Conservation (phyloP, 1,140 invertebrate genomes). For the Drosophila orena region DNA sequence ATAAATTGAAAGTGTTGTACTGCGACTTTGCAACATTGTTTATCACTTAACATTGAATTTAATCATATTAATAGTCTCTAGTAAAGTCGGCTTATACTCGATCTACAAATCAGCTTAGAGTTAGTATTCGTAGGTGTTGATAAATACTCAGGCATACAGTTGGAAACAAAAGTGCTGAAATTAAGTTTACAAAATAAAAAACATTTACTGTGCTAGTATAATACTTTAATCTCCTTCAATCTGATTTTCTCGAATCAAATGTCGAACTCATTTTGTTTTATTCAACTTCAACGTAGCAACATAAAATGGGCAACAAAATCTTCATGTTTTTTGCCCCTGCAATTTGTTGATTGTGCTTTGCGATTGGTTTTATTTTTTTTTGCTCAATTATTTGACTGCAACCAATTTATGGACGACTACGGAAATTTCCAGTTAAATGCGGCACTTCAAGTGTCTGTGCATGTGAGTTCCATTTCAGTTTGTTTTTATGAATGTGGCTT, state of each 20-base stretch:
- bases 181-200: neutral
- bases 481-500: conserved; percentile 75
- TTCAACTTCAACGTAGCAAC: neutral
- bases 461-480: conserved; percentile 22
- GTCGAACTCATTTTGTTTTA: neutral
- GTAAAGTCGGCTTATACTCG: too few species aligned
- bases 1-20: too few species aligned
- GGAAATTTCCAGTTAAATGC: conserved; percentile 52
- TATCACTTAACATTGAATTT: too few species aligned
- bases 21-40: too few species aligned
- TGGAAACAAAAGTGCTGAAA: neutral
- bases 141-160: neutral
- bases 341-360: conserved; percentile 34
- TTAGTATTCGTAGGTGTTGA: neutral
- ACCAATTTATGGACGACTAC: conserved; percentile 74
- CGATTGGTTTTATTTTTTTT: conserved; percentile 77
- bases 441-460: conserved; percentile 16
- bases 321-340: conserved; percentile 4
- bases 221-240: neutral
- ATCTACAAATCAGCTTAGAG: too few species aligned
- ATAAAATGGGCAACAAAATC: conserved; percentile 1
- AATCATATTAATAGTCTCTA: too few species aligned
- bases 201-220: conserved; percentile 6
- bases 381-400: conserved; percentile 81
- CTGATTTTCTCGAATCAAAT: conserved; percentile 1